Percentiles rank a stretch among this genome's conserved stretches.
Evolutionary conservation across 2,113 vertebrate genomes (phyloP).

Genomic region (Ivindomyrus marchei): DNA sequence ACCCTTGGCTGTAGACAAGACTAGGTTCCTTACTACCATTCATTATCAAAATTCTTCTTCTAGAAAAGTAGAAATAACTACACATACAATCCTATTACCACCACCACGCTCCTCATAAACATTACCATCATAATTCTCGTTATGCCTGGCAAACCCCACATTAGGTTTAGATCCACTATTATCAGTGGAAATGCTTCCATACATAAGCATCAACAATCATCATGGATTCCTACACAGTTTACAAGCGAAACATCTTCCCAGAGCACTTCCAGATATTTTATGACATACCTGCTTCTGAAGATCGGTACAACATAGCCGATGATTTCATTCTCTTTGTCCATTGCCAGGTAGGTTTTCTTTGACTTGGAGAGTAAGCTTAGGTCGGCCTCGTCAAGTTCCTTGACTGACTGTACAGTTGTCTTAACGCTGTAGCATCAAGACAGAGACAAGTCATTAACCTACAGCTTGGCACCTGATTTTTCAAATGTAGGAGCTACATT

Average conservation of each 20-base stretch:
- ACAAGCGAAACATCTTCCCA: not conserved
- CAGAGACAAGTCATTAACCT: not conserved
- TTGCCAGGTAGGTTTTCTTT: constrained; percentile 67
- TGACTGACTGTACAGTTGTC: constrained; percentile 58
- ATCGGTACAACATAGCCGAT: constrained; percentile 81
- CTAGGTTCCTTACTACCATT: not conserved
- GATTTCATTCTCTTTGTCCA: constrained; percentile 74
- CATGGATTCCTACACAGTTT: too few relatives aligned
- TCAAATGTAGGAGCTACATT: not conserved
- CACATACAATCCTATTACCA: not conserved
- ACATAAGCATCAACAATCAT: not conserved
- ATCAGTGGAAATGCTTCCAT: not conserved
- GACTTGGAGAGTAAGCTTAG: constrained; percentile 76
- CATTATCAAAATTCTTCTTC: not conserved
- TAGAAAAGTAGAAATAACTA: not conserved
- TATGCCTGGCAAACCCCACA: not conserved
- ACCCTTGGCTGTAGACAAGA: constrained; percentile 48
- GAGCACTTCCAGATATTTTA: not conserved
- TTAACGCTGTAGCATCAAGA: constrained; percentile 59
- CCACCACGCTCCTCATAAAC: not conserved
- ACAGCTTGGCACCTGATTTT: constrained; percentile 5
- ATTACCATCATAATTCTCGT: not conserved
- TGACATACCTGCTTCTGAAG: constrained; percentile 78
- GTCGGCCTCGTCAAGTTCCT: constrained; percentile 65
- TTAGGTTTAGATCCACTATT: not conserved